phyloP scores from a whole-genome alignment of 2,888 invertebrate genomes.

The Hemicrepidius hirtus region DNA sequence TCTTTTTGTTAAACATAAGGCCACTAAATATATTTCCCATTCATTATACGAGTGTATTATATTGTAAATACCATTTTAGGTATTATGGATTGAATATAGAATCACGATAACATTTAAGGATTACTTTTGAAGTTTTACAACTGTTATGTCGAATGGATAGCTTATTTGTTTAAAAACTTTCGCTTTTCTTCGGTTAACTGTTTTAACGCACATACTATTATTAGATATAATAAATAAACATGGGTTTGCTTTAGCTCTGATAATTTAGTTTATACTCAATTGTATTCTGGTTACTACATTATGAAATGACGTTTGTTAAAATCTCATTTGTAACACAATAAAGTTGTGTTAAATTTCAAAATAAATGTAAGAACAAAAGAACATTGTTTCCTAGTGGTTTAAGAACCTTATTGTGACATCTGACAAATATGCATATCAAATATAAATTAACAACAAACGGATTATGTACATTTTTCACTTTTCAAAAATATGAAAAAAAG shows the following conservation, averaged over 20 bases:
- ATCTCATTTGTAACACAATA: constrained; percentile 11
- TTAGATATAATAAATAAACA: background rate
- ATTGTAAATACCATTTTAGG: no score
- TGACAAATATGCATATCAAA: constrained; percentile 1
- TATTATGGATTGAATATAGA: no score
- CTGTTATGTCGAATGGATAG: no score
- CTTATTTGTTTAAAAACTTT: background rate
- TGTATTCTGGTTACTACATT: constrained; percentile 10
- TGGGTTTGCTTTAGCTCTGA: background rate
- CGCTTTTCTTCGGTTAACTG: background rate
- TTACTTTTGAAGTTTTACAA: no score
- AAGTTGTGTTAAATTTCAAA: constrained; percentile 19
- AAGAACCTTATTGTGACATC: constrained; percentile 1
- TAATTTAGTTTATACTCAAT: background rate
- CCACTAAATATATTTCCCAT: no score
- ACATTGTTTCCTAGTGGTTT: constrained; percentile 9
- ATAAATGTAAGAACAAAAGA: constrained; percentile 20
- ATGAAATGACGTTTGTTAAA: constrained; percentile 21
- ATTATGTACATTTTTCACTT: background rate
- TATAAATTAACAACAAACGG: background rate
- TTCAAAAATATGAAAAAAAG: no score
- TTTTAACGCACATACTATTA: background rate
- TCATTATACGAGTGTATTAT: no score
- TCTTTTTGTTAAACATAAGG: no score
- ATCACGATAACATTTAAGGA: no score